A percentile compares a stretch with the other conserved stretches of the same genome.
phyloP scores from a whole-genome alignment of 2,888 invertebrate genomes.

The Cancer borealis region DNA sequence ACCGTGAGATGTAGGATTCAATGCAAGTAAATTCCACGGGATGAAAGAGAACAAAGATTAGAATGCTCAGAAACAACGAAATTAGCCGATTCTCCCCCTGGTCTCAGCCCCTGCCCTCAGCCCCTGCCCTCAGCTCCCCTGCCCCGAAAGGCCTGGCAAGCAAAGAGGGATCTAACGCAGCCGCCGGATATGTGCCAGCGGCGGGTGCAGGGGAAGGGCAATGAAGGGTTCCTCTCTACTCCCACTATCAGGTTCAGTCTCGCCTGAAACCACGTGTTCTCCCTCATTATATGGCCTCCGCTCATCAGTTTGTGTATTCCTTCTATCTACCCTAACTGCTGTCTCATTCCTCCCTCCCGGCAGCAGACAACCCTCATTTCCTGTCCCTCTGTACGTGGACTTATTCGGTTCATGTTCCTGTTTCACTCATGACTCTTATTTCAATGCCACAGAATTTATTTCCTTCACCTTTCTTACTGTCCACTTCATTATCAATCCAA shows the following conservation, averaged over 20 bases:
- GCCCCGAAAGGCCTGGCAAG: background rate
- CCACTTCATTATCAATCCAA: background rate
- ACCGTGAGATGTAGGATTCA: constrained; percentile 16
- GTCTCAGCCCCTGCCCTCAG: background rate
- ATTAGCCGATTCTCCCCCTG: background rate
- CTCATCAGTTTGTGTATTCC: constrained; percentile 26
- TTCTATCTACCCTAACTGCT: background rate
- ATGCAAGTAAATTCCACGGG: background rate
- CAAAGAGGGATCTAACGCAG: background rate
- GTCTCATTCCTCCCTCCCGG: background rate
- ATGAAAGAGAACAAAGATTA: background rate
- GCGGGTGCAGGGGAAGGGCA: constrained; percentile 33
- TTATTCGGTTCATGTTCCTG: background rate
- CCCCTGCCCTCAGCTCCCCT: background rate
- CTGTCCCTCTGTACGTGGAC: background rate
- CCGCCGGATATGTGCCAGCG: background rate
- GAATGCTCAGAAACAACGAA: constrained; percentile 8
- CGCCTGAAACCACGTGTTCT: constrained; percentile 35
- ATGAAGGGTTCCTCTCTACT: constrained; percentile 27
- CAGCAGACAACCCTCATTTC: background rate
- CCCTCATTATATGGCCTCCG: constrained; percentile 13
- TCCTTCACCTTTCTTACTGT: background rate
- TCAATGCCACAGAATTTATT: background rate
- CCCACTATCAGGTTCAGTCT: constrained; percentile 34
- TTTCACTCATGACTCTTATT: background rate